Evolutionary conservation across 1,140 invertebrate species (phyloP), one percentile per base, ranked within the genome.

Genomic region (Euwallacea fornicatus): DNA sequence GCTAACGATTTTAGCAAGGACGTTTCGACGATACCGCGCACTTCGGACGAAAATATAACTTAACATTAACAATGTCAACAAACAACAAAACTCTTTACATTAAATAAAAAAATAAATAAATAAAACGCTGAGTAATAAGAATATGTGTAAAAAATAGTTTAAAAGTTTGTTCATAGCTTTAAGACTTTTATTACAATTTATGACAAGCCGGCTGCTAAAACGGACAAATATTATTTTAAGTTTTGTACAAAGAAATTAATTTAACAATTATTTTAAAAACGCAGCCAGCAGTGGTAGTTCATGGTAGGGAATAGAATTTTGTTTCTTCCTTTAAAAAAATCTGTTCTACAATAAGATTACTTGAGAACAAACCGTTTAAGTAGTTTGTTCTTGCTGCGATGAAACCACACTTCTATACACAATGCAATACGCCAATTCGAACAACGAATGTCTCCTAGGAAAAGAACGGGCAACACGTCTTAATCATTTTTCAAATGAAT

Each of bases 401-500:
- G 21, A 4, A 33, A 33, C 21, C 21, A 33, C 21, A 33, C 21
- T 33, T 33, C 21, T 33, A 33, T 33, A 33, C 21, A 33, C 21
- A 33, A 33, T 33, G 21, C 21, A 33, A 33, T 33, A 33, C 21
- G 21, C 21, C 21, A 33, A 33, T 33, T 33, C 21, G 21, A 62
- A 16, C 13, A 43, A 62, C 42, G 11, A 62, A 66, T 72, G 74
- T 77, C 78, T 81, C 71, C 79, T 82, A 81, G 65, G 81, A 79
- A 82, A 79, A 33, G 81, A 78, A 68, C 78, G 78, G 77, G 81
- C 78, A 82, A 81, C 81, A 82, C 79, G 79, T 78, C 76, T 81
- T 81, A 81, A 81, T 81, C 74, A 80, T 81, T 81, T 81, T 77
- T 79, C 9, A 50, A 82, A 81, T 82, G 79, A 81, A 81, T 76